Percentiles rank a stretch among this genome's conserved stretches.
phyloP scores from a whole-genome alignment of 2,797 vertebrate species.

The Benthosema pterotum region DNA sequence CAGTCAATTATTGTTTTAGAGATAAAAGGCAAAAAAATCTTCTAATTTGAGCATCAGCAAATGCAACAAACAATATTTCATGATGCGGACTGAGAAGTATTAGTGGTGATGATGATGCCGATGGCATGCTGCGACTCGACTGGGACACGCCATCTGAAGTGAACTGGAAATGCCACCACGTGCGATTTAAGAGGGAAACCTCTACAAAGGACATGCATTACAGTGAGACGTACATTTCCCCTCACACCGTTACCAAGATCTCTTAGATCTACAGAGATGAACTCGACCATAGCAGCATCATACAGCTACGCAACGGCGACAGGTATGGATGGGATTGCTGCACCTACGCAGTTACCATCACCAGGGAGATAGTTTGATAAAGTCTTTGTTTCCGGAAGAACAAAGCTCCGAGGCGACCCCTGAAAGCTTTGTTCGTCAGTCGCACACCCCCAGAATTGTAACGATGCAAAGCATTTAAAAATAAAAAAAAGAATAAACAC shows the following conservation, averaged over 20 bases:
- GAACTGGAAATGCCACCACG: slow-evolving; percentile 8
- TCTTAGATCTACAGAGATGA: too few species aligned
- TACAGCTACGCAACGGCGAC: slow-evolving; percentile 36
- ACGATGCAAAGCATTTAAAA: slow-evolving; percentile 69
- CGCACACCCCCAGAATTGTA: slow-evolving; percentile 60
- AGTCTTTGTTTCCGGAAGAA: slow-evolving; percentile 7
- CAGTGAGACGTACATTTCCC: not conserved
- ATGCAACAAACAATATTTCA: slow-evolving; percentile 77
- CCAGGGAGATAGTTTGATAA: too few species aligned
- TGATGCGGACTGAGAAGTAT: slow-evolving; percentile 57
- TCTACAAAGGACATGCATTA: not conserved
- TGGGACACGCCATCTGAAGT: not conserved
- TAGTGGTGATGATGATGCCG: slow-evolving; percentile 72
- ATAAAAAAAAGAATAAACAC: too few species aligned
- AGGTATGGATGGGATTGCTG: slow-evolving; percentile 17
- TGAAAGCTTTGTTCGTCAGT: slow-evolving; percentile 10
- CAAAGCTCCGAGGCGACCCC: not conserved
- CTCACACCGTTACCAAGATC: slow-evolving; percentile 18
- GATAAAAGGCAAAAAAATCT: slow-evolving; percentile 89
- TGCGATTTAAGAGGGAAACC: slow-evolving; percentile 1
- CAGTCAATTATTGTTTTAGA: slow-evolving; percentile 81
- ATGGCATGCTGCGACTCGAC: slow-evolving; percentile 27
- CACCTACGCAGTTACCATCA: not conserved
- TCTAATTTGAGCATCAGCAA: slow-evolving; percentile 83
- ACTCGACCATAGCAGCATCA: slow-evolving; percentile 36